Conservation (phyloP, 2,113 vertebrate species). For the Tylochromis polylepis region DNA sequence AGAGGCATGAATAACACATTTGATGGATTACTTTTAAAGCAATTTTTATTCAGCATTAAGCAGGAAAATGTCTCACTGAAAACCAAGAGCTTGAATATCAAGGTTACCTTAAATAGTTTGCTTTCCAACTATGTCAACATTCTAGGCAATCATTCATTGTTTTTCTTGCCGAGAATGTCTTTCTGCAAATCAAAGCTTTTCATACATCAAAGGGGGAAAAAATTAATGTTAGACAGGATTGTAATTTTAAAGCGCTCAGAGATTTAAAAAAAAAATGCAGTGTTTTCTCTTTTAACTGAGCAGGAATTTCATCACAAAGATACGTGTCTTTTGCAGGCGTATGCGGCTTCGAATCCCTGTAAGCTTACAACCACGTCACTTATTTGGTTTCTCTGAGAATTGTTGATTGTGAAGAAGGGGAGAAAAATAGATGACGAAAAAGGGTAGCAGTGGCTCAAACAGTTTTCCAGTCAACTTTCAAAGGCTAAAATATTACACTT, state of each 20-base stretch:
- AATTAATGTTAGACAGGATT: neutral
- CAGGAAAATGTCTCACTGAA: neutral
- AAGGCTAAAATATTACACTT: neutral
- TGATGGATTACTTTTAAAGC: neutral
- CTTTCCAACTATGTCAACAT: neutral
- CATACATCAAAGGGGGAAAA: neutral
- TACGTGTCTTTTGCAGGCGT: neutral
- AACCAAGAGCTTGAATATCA: neutral
- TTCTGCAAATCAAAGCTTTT: neutral
- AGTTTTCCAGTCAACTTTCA: neutral
- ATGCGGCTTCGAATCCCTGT: neutral
- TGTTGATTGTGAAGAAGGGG: neutral
- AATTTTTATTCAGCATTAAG: neutral
- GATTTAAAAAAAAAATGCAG: neutral
- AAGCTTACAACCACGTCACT: neutral
- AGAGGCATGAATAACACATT: neutral
- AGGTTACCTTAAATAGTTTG: neutral
- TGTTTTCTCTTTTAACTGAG: neutral
- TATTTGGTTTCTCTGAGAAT: neutral
- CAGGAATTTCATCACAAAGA: neutral
- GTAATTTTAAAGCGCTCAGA: neutral
- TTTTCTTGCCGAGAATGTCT: neutral
- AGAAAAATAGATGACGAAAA: neutral
- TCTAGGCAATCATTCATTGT: neutral
- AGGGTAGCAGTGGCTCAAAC: neutral